phyloP scores from a whole-genome alignment of 1,140 invertebrate species.

The Drosophila pruinosa region DNA sequence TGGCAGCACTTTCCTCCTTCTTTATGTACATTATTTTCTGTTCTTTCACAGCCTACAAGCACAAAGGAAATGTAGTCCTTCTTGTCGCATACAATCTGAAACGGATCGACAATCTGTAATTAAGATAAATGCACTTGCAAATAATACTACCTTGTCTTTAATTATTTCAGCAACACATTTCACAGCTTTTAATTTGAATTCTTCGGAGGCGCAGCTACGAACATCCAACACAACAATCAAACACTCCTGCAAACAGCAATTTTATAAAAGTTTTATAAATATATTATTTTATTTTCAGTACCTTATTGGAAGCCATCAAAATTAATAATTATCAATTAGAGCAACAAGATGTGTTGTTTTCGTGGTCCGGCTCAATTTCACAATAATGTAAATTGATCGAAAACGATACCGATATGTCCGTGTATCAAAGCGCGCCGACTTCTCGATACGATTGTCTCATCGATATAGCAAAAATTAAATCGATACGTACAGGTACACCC shows the following conservation, averaged over 20 bases:
- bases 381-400: slow-evolving; percentile 37
- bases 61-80: slow-evolving; percentile 75
- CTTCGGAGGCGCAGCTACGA: slow-evolving; percentile 49
- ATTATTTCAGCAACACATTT: slow-evolving; percentile 63
- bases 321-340: background rate
- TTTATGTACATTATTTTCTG: background rate
- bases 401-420: background rate
- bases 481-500: too few relatives aligned
- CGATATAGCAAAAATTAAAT: background rate
- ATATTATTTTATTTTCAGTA: background rate
- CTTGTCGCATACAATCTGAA: slow-evolving; percentile 64
- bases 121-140: background rate
- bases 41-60: slow-evolving; percentile 56
- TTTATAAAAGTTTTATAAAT: background rate
- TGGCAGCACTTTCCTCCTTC: background rate
- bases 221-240: slow-evolving; percentile 65
- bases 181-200: slow-evolving; percentile 63
- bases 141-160: slow-evolving; percentile 57
- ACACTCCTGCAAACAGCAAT: slow-evolving; percentile 40
- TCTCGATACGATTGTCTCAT: background rate
- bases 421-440: background rate
- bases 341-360: background rate
- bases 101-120: background rate
- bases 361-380: slow-evolving; percentile 57
- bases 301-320: slow-evolving; percentile 61